Base-by-base conservation (phyloP, 2,113 vertebrate genomes). In the Bubo scandiacus region DNA sequence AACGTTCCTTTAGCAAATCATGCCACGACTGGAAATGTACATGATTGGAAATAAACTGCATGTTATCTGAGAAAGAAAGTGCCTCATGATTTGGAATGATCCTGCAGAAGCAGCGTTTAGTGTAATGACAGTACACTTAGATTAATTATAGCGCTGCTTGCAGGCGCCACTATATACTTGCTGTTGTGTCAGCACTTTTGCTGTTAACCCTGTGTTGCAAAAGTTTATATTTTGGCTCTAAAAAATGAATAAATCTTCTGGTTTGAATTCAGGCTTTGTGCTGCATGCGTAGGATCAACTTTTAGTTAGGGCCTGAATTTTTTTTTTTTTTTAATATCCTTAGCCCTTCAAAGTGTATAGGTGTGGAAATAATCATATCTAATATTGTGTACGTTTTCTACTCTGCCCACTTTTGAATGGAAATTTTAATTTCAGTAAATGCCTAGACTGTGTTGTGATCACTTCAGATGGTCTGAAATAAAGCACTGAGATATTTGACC, bases 81-180 rank as follows among this genome's bases (percentile, higher is more conserved):
- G 89, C 88, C 83, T 90, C 94, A 55, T 95, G 94, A 92, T 96
- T 97, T 96, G 96, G 87, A 97, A 97, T 86, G 96, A 94, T 97
- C 94, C 96, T 96, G 96, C 92, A 98, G 94, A 97, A 97, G 97
- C 97, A 97, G 95, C 52, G 54, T 97, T 98, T 97, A 97, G 94
- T 92, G 88, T 97, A 98, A 98, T 97, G 97, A 98, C 91, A 96
- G 94, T 96, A 96, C 95, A 94, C 97, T 98, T 97, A 97, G 97
- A 98, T 98, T 98, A 98, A 98, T 98, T 98, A 97, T 91, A 97
- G 97, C 6, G 2, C 89, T 96, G 94, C 92, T 97, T 95, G 94
- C 38, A 65, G 97, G 96, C 94, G 12, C 95, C 94, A 96, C 96
- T 91, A 94, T 92, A 43, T 86, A 81, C 89, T 97, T 93, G 73